These are phyloP conservation scores for Eupithecia tripunctaria DNA, from an alignment of 2,888 invertebrate genomes.

Conservation along the genomic window DNA sequence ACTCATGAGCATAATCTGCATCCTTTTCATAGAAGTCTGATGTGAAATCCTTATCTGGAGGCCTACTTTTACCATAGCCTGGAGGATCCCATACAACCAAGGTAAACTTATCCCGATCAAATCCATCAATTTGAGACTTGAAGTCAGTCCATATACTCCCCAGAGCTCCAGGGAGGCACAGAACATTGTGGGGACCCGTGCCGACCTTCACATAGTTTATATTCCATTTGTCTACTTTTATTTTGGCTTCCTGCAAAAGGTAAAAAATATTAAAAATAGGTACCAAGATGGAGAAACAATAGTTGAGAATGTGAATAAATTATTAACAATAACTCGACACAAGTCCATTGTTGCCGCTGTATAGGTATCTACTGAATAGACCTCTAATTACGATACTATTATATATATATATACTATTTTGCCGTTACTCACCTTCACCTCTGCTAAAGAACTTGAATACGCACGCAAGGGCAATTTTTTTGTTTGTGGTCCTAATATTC, in stretches of 20 bases:
- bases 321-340: neutral
- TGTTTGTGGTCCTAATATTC: conserved; percentile 23
- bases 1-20: conserved; percentile 87
- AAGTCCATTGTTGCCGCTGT: neutral
- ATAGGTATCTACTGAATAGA: neutral
- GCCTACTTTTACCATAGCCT: conserved; percentile 93
- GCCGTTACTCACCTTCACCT: conserved; percentile 11
- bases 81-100: conserved; percentile 93
- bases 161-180: conserved; percentile 92
- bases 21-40: conserved; percentile 89
- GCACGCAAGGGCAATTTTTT: conserved; percentile 18
- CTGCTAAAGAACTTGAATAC: conserved; percentile 22
- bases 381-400: neutral
- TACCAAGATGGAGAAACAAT: neutral
- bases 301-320: neutral
- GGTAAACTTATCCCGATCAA: conserved; percentile 86
- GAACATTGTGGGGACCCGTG: conserved; percentile 83
- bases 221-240: conserved; percentile 84
- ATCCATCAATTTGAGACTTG: conserved; percentile 88
- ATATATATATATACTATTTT: too few species aligned
- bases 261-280: neutral
- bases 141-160: conserved; percentile 94
- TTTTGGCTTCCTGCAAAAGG: conserved; percentile 85
- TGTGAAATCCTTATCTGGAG: conserved; percentile 89
- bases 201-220: conserved; percentile 86